A percentile compares a stretch with the other conserved stretches of the same genome.
These are phyloP conservation scores for Nomada hirtipes DNA, from an alignment of 2,888 invertebrate genomes.

Conservation along the genomic window DNA sequence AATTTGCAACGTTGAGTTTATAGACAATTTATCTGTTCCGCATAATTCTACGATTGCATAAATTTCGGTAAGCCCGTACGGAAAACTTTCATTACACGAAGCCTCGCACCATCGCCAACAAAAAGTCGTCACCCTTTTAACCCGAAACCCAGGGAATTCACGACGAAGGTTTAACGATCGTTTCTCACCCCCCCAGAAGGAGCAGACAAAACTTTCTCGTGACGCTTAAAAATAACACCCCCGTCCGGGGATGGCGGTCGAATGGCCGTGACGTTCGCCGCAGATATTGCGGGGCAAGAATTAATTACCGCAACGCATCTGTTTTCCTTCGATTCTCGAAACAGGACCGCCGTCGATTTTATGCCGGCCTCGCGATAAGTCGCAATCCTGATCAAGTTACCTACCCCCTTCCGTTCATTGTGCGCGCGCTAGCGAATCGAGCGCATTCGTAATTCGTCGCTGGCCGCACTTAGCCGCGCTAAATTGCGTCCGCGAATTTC, in stretches of 20 bases:
- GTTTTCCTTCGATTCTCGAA: constrained; percentile 36
- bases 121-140: neutral
- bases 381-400: constrained; percentile 64
- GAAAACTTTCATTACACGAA: neutral
- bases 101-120: neutral
- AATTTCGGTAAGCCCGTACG: neutral
- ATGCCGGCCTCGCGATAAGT: constrained; percentile 20
- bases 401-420: constrained; percentile 22
- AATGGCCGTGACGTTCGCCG: neutral
- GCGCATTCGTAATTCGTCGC: constrained; percentile 72
- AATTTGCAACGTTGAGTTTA: too few species aligned
- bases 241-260: neutral
- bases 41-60: too few species aligned
- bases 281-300: constrained; percentile 21
- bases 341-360: constrained; percentile 16
- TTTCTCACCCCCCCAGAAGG: neutral
- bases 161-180: constrained; percentile 13
- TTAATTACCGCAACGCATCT: constrained; percentile 26
- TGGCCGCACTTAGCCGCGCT: constrained; percentile 75
- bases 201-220: constrained; percentile 13
- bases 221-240: constrained; percentile 25
- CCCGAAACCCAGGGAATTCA: neutral
- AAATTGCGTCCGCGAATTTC: constrained; percentile 79
- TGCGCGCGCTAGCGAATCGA: constrained; percentile 17
- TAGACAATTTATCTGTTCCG: too few species aligned